Evolutionary conservation across 2,888 invertebrate species (phyloP), one percentile per base, ranked within the genome.

Genomic region (Boloria euphrosyne): DNA sequence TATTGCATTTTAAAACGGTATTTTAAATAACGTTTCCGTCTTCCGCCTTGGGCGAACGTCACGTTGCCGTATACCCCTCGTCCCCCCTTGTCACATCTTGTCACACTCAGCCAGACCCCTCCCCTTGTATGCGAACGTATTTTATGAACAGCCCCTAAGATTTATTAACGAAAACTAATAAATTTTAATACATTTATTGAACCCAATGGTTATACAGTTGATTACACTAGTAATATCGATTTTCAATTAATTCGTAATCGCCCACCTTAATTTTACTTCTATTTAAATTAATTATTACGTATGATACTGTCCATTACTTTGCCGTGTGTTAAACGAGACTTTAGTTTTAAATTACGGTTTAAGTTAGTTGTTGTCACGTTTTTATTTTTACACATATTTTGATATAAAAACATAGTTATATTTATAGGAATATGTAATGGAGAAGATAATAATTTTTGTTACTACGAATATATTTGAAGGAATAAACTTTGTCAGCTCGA

Each of bases 391-490:
- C 31, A 22, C 22, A 22, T 3, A 38, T 38, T 7, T 38, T 38
- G 2, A 7, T 38, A 38, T 38, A 38, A 38, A 49, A 16, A 59
- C 22, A 49, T 14, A 59, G 47, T 59, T 22, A 59, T 17, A 59
- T 59, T 49, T 59, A 50, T 38, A 59, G 49, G 49, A 59, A 65
- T 65, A 65, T 58, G 51, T 65, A 65, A 50, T 22, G 50, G 61
- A 61, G 54, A 61, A 65, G 61, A 61, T 43, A 62, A 60, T 65
- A 57, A 16, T 57, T 57, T 57, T 57, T 61, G 47, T 66, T 53
- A 66, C 64, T 65, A 67, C 61, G 46, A 55, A 59, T 63, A 65
- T 49, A 27, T n/a, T 38, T 65, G 46, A 38, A 67, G 27, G 50
- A 47, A 53, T 57, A 52, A 52, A 54, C 44, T 43, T 14, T 50